Conservation (phyloP, 2,797 vertebrate genomes). For the Poecilia velifera region DNA sequence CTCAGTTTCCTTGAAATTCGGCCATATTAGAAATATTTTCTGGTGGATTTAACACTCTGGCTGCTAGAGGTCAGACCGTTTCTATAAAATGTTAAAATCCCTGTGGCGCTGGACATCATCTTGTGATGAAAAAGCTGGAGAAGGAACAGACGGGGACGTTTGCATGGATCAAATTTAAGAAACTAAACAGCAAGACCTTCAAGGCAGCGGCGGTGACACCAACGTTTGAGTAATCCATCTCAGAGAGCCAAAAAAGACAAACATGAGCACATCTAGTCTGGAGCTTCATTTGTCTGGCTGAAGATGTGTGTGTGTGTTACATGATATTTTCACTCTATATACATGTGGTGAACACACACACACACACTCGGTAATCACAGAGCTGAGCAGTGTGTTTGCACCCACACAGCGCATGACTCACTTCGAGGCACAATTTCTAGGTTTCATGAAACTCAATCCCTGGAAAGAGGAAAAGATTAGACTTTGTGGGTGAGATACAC, state of each 20-base stretch:
- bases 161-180: slow-evolving; percentile 13
- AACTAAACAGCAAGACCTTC: slow-evolving; percentile 23
- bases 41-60: not conserved
- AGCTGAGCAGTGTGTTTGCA: slow-evolving; percentile 20
- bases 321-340: slow-evolving; percentile 19
- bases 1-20: not conserved
- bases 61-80: not conserved
- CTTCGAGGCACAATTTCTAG: slow-evolving; percentile 49
- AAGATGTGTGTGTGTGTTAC: slow-evolving; percentile 9
- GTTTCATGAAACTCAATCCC: slow-evolving; percentile 60
- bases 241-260: slow-evolving; percentile 20
- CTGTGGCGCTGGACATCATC: slow-evolving; percentile 8
- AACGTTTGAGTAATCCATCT: slow-evolving; percentile 10
- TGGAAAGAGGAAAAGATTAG: slow-evolving; percentile 63
- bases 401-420: slow-evolving; percentile 51
- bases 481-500: slow-evolving; percentile 60
- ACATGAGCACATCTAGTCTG: slow-evolving; percentile 10
- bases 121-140: slow-evolving; percentile 13
- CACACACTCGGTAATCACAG: slow-evolving; percentile 14
- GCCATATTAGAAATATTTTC: not conserved
- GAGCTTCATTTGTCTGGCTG: not conserved
- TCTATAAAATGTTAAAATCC: slow-evolving; percentile 5
- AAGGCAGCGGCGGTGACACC: not conserved
- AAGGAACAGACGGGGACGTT: slow-evolving; percentile 8
- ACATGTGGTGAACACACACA: slow-evolving; percentile 32